Base-by-base conservation (phyloP, 2,888 invertebrate species). In the Agrypnus murinus region DNA sequence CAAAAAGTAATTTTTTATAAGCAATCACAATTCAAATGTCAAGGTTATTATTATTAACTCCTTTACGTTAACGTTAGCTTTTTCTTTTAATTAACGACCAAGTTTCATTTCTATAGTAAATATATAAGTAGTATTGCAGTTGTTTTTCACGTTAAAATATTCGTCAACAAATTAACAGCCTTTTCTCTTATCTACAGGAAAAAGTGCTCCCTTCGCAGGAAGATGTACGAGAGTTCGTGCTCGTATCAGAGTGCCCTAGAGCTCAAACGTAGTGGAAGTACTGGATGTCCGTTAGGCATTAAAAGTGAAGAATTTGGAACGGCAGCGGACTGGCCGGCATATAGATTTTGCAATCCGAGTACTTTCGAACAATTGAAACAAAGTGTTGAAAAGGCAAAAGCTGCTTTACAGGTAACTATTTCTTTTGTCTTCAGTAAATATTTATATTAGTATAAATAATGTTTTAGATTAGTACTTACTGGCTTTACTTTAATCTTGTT, bases 211-310 rank as follows among this genome's bases (percentile, higher is more conserved):
- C 71, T 83, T 58, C 81, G 84, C 43, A 83, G 84, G 68, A 89
- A 88, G 83, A 95, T 95, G 95, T 95, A 95, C 91, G 95, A 95
- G 90, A 95, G 95, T 88, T 95, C 95, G 83, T 95, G 95, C 89
- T 95, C 95, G 86, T 95, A 95, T 88, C 94, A 95, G 82, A 87
- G 86, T 81, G 87, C 87, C 77, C 83, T 86, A 73, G 85, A 86
- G 77, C 81, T 86, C 77, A 86, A 86, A 78, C 82, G 86, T 45
- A 81, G 80, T 73, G 79, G 82, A 58, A 72, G 69, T 43, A 69
- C 74, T 55, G 75, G 70, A 62, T 83, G 83, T 77, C 83, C 83
- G 12, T 79, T 84, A 43, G 84, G 85, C 64, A 84, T 84, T 75
- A 86, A 86, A 82, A 87, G 84, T 77, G 86, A 85, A 78, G 85